Conservation (phyloP, 2,888 invertebrate genomes). For the Drosophila paracracens region DNA sequence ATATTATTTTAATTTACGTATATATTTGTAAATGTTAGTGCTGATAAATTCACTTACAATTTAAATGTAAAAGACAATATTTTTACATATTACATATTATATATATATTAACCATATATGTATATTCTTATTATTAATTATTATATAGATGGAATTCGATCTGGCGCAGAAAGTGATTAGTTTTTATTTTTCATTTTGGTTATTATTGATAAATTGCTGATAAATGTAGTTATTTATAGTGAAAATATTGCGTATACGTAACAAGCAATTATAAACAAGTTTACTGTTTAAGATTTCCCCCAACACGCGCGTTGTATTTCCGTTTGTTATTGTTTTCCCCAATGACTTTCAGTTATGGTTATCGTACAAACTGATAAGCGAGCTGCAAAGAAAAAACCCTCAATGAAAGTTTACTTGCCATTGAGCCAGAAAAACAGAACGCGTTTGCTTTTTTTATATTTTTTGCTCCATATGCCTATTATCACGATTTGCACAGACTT, state of each 20-base stretch:
- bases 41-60: not conserved
- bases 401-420: slow-evolving; percentile 57
- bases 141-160: too few relatives aligned
- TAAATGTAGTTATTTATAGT: not conserved
- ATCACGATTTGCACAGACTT: slow-evolving; percentile 35
- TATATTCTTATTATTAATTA: not conserved
- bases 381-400: slow-evolving; percentile 39
- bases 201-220: not conserved
- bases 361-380: slow-evolving; percentile 71
- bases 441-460: not conserved
- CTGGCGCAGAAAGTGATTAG: not conserved
- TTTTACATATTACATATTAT: too few relatives aligned
- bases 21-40: not conserved
- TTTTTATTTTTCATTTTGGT: not conserved
- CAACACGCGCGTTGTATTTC: slow-evolving; percentile 1
- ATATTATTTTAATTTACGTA: not conserved
- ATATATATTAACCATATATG: not conserved
- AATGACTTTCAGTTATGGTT: slow-evolving; percentile 40
- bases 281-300: not conserved
- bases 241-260: slow-evolving; percentile 39
- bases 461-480: not conserved
- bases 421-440: slow-evolving; percentile 37
- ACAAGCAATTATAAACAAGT: not conserved
- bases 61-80: not conserved
- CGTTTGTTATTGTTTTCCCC: slow-evolving; percentile 29